Conservation (phyloP, 30 jellyfish, hydroid and myxozoan species). For the Cassiopea andromeda region DNA sequence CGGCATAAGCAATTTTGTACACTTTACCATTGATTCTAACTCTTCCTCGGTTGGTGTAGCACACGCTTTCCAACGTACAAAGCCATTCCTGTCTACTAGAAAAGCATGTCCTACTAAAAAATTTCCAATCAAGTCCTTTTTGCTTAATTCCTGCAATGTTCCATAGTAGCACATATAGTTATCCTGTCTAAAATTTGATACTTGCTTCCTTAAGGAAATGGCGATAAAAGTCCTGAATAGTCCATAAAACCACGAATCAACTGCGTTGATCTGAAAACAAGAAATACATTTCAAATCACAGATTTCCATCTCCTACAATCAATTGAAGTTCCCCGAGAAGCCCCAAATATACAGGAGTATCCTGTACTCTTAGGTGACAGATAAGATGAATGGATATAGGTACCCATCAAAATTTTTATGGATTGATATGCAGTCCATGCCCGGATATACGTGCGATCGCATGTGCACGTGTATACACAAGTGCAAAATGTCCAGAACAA, state of each 20-base stretch:
- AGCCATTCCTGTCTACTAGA: conserved; percentile 50
- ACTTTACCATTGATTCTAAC: conserved; percentile 17
- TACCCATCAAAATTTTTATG: too few species aligned
- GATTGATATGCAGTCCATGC: too few species aligned
- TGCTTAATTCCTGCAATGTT: conserved; percentile 1
- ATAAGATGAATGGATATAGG: too few species aligned
- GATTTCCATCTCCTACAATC: too few species aligned
- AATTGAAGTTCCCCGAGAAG: too few species aligned
- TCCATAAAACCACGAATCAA: conserved; percentile 50
- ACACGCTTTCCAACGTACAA: conserved; percentile 69
- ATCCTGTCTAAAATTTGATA: conserved; percentile 42
- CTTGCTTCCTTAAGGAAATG: conserved; percentile 9
- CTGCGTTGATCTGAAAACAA: conserved; percentile 42
- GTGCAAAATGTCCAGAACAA: too few species aligned
- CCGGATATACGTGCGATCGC: too few species aligned
- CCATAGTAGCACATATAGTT: conserved; percentile 46
- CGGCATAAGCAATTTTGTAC: conserved; percentile 16
- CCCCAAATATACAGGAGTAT: too few species aligned
- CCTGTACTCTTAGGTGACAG: too few species aligned
- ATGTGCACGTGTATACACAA: too few species aligned
- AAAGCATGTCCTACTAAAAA: conserved; percentile 62
- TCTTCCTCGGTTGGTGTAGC: conserved; percentile 67
- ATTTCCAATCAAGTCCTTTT: conserved; percentile 46
- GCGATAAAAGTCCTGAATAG: conserved; percentile 26
- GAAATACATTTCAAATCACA: background rate